Percentiles rank a stretch among this genome's conserved stretches.
Conservation (phyloP, 1,140 invertebrate genomes). For the Neocloeon triangulifer region DNA sequence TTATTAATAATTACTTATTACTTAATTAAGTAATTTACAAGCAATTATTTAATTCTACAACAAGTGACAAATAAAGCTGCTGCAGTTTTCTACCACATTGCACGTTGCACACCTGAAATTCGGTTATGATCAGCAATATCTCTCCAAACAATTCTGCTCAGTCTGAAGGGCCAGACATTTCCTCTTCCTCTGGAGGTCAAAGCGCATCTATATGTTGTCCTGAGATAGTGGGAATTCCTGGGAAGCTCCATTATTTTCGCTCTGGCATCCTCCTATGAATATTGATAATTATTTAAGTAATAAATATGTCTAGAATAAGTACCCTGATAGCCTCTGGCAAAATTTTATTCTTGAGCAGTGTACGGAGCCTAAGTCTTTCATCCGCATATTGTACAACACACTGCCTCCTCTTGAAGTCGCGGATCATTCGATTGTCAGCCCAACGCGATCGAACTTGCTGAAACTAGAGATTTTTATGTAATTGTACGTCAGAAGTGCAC, state of each 20-base stretch:
- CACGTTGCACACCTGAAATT: slow-evolving; percentile 63
- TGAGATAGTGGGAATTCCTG: slow-evolving; percentile 35
- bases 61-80: too few species aligned
- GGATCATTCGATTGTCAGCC: slow-evolving; percentile 51
- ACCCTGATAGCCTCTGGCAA: slow-evolving; percentile 55
- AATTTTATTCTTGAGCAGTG: slow-evolving; percentile 55
- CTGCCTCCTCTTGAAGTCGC: slow-evolving; percentile 57
- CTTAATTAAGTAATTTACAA: too few species aligned
- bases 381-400: slow-evolving; percentile 43
- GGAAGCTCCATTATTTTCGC: slow-evolving; percentile 53
- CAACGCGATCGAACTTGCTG: slow-evolving; percentile 48
- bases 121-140: slow-evolving; percentile 79
- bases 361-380: slow-evolving; percentile 46
- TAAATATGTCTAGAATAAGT: too few species aligned
- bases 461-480: too few species aligned
- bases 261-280: slow-evolving; percentile 41
- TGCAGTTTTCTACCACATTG: slow-evolving; percentile 75
- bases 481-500: too few species aligned
- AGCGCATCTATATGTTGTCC: slow-evolving; percentile 47
- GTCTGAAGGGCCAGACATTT: slow-evolving; percentile 44
- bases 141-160: slow-evolving; percentile 74
- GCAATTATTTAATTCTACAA: too few species aligned
- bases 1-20: too few species aligned
- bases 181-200: slow-evolving; percentile 59
- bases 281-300: too few species aligned